phyloP scores from a whole-genome alignment of 2,113 vertebrate genomes.

The Eurypyga helias region DNA sequence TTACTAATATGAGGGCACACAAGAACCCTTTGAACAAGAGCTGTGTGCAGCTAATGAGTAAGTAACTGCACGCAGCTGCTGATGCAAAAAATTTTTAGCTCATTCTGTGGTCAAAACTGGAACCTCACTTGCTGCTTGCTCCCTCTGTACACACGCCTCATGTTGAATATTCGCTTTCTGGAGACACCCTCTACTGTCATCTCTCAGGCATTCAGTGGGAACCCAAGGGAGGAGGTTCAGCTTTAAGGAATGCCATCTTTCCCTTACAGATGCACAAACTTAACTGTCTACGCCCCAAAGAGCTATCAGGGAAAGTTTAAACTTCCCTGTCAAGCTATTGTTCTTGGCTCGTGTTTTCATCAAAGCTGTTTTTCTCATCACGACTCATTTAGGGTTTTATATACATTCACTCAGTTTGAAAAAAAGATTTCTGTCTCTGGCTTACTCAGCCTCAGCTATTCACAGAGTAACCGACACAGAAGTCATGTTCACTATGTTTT shows the following conservation, averaged over 20 bases:
- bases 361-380: neutral
- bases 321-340: neutral
- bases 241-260: constrained; percentile 61
- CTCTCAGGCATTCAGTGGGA: constrained; percentile 60
- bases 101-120: constrained; percentile 19
- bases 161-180: constrained; percentile 47
- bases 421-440: neutral
- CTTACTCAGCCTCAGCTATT: neutral
- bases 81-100: neutral
- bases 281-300: constrained; percentile 36
- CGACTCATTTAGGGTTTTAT: neutral
- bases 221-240: constrained; percentile 63
- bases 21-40: neutral
- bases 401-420: neutral
- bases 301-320: constrained; percentile 9
- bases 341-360: neutral
- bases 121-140: neutral
- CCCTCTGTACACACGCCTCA: neutral
- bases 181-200: constrained; percentile 65
- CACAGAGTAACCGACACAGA: neutral
- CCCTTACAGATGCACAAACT: constrained; percentile 1
- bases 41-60: neutral
- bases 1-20: neutral
- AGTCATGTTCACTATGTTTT: neutral
- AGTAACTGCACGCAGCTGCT: neutral